Evolutionary conservation across 2,797 vertebrate genomes (phyloP), one percentile per base, ranked within the genome.

Genomic region (Urophycis tenuis): DNA sequence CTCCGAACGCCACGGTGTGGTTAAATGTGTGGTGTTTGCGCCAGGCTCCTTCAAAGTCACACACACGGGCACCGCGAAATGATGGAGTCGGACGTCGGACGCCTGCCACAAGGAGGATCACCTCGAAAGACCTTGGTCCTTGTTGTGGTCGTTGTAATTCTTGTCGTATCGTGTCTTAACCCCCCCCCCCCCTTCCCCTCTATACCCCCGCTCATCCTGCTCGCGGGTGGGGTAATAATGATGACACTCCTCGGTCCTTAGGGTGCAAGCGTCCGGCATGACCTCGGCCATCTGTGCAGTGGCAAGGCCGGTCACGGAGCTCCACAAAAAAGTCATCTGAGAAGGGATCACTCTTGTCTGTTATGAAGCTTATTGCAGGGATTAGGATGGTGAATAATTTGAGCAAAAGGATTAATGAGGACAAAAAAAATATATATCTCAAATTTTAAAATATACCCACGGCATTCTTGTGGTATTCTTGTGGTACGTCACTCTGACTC

Each of bases 51-150:
- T 67, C 25, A 29, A 9, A 8, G n/a, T 29, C 60, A 67, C 60
- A 67, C 60, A 12, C 10, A 25, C n/a, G 60, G n/a, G 11, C 9
- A n/a, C n/a, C n/a, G n/a, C 8, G 60, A 67, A 29, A 67, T 67
- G 25, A 67, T 29, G 25, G 60, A 29, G 60, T 67, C 60, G 29
- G 22, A 60, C 19, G 53, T 60, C 53, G 9, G 35, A 60, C 53
- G 53, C n/a, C 60, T 67, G 60, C 60, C 60, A 67, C 60, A 12
- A 67, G 10, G 60, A 67, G 60, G 60, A 67, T 67, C 60, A 67
- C 60, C n/a, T 67, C 60, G 4, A 67, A 67, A 67, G 60, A 29
- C 60, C 60, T 60, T 60, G 53, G 53, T 19, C 6, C 53, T 29
- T n/a, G 7, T 67, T 67, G 60, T 67, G 2, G n/a, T 67, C 25